phyloP scores from a whole-genome alignment of 2,113 vertebrate genomes.

The Eublepharis macularius region DNA sequence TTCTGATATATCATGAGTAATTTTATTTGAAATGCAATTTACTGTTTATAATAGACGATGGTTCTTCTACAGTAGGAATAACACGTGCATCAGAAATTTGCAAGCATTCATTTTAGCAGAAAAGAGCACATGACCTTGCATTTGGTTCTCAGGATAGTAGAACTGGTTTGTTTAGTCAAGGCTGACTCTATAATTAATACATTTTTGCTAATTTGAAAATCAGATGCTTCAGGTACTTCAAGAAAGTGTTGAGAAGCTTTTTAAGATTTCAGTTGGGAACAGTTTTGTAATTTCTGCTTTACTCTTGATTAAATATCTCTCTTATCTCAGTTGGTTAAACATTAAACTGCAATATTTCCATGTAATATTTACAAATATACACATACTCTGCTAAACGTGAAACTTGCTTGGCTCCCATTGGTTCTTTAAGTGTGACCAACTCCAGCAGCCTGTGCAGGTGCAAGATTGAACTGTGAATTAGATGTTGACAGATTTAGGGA shows the following conservation, averaged over 20 bases:
- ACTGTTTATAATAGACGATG: background rate
- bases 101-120: conserved; percentile 24
- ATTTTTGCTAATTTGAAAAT: background rate
- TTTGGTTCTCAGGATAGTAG: conserved; percentile 30
- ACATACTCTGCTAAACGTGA: background rate
- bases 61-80: conserved; percentile 8
- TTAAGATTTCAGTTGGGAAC: background rate
- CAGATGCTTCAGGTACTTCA: conserved; percentile 24
- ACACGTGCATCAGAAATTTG: conserved; percentile 22
- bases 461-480: too few species aligned
- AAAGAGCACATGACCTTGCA: background rate
- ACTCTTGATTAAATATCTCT: too few species aligned
- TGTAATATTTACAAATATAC: background rate
- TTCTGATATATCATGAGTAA: conserved; percentile 1
- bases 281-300: conserved; percentile 14
- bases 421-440: too few species aligned
- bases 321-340: background rate
- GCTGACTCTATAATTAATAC: conserved; percentile 28
- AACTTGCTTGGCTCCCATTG: too few species aligned
- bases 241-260: conserved; percentile 22
- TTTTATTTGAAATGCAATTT: conserved; percentile 2
- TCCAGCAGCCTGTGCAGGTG: too few species aligned
- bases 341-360: background rate
- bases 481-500: too few species aligned
- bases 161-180: conserved; percentile 55